phyloP scores from a whole-genome alignment of 2,888 invertebrate genomes.

The Leptinotarsa tumamoca region DNA sequence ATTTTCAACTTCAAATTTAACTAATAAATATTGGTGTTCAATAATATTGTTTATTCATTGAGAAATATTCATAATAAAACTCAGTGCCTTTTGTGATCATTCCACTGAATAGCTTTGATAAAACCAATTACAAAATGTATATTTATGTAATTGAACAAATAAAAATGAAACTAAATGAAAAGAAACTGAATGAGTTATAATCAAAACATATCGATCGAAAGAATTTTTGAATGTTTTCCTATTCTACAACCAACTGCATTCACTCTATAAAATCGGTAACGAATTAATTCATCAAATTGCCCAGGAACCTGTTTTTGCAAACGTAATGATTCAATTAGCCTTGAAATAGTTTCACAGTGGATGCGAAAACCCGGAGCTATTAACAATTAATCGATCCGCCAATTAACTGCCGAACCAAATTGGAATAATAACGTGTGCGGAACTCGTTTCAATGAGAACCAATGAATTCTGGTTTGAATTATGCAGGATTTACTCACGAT shows the following conservation, averaged over 20 bases:
- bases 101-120: too few relatives aligned
- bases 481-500: conserved; percentile 12
- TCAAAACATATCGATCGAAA: too few relatives aligned
- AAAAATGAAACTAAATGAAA: too few relatives aligned
- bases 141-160: too few relatives aligned
- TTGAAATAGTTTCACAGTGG: conserved; percentile 40
- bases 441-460: neutral
- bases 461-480: conserved; percentile 5
- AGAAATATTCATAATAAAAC: too few relatives aligned
- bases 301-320: conserved; percentile 30
- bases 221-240: neutral
- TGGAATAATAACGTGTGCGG: conserved; percentile 13
- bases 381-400: conserved; percentile 42
- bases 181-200: too few relatives aligned
- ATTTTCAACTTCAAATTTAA: too few relatives aligned
- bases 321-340: conserved; percentile 38
- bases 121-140: too few relatives aligned
- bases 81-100: too few relatives aligned
- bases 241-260: neutral
- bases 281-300: conserved; percentile 30
- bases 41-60: too few relatives aligned
- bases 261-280: neutral
- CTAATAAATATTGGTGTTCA: too few relatives aligned
- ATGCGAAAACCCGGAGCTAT: conserved; percentile 36
- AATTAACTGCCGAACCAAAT: conserved; percentile 17